A percentile compares a stretch with the other conserved stretches of the same genome.
phyloP scores from a whole-genome alignment of 2,888 invertebrate genomes.

The Polietes domitor region DNA sequence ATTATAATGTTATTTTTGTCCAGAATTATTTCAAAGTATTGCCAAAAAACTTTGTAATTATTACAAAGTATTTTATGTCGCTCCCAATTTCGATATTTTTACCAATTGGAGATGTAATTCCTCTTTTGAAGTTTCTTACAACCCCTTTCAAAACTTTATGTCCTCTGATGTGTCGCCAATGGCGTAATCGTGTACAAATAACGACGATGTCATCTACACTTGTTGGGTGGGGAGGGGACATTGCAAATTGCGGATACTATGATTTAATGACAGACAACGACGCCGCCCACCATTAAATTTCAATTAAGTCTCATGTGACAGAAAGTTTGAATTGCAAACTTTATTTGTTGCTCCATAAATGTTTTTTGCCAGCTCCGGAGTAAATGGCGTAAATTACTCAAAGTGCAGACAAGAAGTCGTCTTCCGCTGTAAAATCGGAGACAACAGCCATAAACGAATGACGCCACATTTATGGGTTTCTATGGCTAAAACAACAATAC shows the following conservation, averaged over 20 bases:
- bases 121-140: neutral
- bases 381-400: slow-evolving; percentile 20
- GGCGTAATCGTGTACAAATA: neutral
- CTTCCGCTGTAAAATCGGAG: neutral
- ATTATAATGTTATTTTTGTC: no score
- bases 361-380: neutral
- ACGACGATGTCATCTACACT: neutral
- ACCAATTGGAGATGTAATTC: neutral
- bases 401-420: slow-evolving; percentile 14
- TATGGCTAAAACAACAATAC: neutral
- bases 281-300: neutral
- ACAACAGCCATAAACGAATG: neutral
- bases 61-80: no score
- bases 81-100: no score
- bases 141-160: neutral
- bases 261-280: neutral
- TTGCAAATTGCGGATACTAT: neutral
- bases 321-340: neutral
- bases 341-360: neutral
- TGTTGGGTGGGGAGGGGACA: neutral
- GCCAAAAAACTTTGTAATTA: no score
- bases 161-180: neutral
- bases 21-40: no score
- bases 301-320: neutral
- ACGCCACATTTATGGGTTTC: slow-evolving; percentile 3